Percentiles rank a stretch among this genome's conserved stretches.
These are phyloP conservation scores for Minunthozetes semirufus DNA, from an alignment of 2,888 invertebrate species.

Conservation along the genomic window DNA sequence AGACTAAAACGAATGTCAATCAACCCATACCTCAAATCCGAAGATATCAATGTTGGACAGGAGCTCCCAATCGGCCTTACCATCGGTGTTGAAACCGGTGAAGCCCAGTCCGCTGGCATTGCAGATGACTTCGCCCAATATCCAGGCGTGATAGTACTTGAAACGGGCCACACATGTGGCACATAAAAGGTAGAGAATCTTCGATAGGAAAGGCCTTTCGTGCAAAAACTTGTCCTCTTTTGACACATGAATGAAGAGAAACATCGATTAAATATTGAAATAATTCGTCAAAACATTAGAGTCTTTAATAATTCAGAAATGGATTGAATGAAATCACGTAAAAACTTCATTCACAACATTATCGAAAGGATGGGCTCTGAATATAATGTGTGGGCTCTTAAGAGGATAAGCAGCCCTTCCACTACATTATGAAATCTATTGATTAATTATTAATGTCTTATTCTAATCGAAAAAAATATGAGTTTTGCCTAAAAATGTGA, in stretches of 20 bases:
- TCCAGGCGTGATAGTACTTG: conserved; percentile 49
- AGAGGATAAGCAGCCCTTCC: too few species aligned
- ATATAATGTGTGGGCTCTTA: neutral
- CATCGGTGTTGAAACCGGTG: conserved; percentile 64
- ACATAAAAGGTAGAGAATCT: conserved; percentile 30
- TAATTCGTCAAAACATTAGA: neutral
- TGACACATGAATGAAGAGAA: neutral
- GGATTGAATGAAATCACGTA: neutral
- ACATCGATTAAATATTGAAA: conserved; percentile 1
- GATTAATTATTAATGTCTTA: too few species aligned
- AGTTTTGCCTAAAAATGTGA: too few species aligned
- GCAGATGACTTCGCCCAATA: conserved; percentile 82
- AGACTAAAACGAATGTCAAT: neutral
- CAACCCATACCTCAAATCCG: conserved; percentile 68
- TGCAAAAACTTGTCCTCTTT: conserved; percentile 33
- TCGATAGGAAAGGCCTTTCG: conserved; percentile 29
- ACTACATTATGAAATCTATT: too few species aligned
- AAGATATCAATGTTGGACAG: conserved; percentile 83
- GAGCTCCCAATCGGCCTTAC: conserved; percentile 78
- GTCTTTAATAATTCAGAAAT: neutral
- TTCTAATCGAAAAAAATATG: too few species aligned
- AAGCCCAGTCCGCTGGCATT: conserved; percentile 89
- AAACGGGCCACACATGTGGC: conserved; percentile 41
- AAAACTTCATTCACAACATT: neutral
- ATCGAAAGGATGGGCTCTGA: neutral